Evolutionary conservation across 2,888 invertebrate genomes (phyloP).

Genomic region (Sphecodes monilicornis): DNA sequence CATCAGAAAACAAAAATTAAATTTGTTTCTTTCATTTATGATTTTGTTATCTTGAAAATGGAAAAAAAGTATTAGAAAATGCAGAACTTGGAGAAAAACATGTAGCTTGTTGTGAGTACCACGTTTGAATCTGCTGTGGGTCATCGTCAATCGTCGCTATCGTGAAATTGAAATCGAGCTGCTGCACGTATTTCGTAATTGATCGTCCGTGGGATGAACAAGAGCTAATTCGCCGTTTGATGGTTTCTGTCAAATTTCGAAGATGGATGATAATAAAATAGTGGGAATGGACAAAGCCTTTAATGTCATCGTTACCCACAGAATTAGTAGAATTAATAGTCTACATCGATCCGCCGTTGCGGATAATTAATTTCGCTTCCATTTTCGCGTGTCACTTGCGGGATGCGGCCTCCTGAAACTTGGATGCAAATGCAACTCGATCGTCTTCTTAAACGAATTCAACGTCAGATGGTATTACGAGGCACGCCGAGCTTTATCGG

Average conservation of each 20-base stretch:
- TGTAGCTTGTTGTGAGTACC: not conserved
- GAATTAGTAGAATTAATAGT: slow-evolving; percentile 14
- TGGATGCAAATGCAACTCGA: slow-evolving; percentile 42
- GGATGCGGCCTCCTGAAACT: slow-evolving; percentile 22
- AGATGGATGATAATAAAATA: slow-evolving; percentile 1
- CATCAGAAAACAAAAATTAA: not conserved
- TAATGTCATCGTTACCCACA: not conserved
- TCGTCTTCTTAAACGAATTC: slow-evolving; percentile 49
- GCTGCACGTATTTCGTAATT: not conserved
- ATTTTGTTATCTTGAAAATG: not conserved
- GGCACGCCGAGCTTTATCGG: slow-evolving; percentile 37
- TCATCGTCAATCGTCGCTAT: not conserved
- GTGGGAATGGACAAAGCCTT: slow-evolving; percentile 8
- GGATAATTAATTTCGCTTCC: slow-evolving; percentile 48
- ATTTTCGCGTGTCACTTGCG: slow-evolving; percentile 31
- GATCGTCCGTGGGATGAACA: not conserved
- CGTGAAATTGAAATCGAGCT: not conserved
- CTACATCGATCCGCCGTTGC: slow-evolving; percentile 23
- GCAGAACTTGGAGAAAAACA: not conserved
- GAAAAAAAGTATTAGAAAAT: not conserved
- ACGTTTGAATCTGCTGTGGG: not conserved
- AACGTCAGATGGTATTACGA: slow-evolving; percentile 55
- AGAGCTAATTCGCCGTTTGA: not conserved
- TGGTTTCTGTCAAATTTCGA: not conserved
- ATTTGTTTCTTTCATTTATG: not conserved